phyloP scores from a whole-genome alignment of 2,797 vertebrate species.

The Prunella strophiata region DNA sequence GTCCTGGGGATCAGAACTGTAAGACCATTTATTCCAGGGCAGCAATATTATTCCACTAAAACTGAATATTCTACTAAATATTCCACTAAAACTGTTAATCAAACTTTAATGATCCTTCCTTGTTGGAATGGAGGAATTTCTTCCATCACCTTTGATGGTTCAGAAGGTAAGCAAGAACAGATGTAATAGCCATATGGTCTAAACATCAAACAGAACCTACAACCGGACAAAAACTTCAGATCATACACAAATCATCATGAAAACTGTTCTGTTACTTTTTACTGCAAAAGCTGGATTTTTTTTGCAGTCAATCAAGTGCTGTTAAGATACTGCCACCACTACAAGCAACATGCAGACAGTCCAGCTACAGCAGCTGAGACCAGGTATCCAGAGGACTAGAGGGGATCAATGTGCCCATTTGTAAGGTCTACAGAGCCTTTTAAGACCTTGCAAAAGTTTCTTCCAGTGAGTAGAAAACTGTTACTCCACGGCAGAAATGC shows the following conservation, averaged over 20 bases:
- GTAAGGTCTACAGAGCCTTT: background rate
- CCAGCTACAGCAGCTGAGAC: background rate
- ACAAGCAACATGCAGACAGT: background rate
- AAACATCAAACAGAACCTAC: background rate
- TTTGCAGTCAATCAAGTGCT: background rate
- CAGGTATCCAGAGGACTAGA: background rate
- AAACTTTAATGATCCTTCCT: background rate
- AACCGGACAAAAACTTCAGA: background rate
- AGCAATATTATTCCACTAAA: background rate
- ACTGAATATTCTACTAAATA: background rate
- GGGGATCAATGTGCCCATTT: background rate
- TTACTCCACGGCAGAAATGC: background rate
- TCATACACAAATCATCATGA: background rate
- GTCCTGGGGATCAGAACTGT: background rate
- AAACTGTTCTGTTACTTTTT: background rate
- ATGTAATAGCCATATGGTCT: background rate
- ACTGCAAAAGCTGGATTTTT: background rate
- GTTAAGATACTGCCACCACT: background rate
- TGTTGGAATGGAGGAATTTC: background rate
- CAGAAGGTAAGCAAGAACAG: background rate
- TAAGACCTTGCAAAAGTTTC: background rate
- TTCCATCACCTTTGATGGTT: background rate
- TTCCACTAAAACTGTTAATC: background rate
- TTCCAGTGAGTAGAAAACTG: background rate
- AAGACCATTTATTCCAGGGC: background rate